These are phyloP conservation scores for Meta bourneti DNA, from an alignment of 2,888 invertebrate species.

Conservation along the genomic window DNA sequence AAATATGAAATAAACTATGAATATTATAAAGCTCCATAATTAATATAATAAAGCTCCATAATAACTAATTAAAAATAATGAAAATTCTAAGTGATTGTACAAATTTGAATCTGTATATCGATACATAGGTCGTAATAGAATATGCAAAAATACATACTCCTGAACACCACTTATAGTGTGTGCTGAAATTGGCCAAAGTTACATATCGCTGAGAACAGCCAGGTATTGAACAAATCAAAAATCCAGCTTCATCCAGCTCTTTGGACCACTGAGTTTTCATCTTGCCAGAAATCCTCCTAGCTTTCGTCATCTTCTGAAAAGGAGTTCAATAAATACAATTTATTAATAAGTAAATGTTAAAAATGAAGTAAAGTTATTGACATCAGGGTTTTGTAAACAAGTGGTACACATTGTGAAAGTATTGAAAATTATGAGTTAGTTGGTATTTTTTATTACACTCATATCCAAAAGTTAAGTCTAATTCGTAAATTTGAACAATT, in stretches of 20 bases:
- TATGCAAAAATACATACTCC: conserved; percentile 45
- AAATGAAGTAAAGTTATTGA: neutral
- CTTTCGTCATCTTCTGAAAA: neutral
- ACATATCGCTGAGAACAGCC: conserved; percentile 49
- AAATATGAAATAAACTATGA: too few relatives aligned
- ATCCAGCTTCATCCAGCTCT: conserved; percentile 18
- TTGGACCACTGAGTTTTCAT: conserved; percentile 41
- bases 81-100: neutral
- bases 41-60: too few relatives aligned
- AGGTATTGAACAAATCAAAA: conserved; percentile 32
- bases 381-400: neutral
- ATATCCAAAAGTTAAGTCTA: too few relatives aligned
- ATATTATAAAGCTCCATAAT: too few relatives aligned
- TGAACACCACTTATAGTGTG: conserved; percentile 63
- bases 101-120: neutral
- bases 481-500: too few relatives aligned
- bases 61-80: too few relatives aligned
- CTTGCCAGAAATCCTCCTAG: conserved; percentile 40
- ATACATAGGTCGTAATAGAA: too few relatives aligned
- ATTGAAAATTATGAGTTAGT: too few relatives aligned
- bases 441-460: too few relatives aligned
- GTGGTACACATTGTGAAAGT: too few relatives aligned
- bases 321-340: neutral
- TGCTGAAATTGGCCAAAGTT: conserved; percentile 54
- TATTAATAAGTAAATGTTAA: neutral